A percentile compares a stretch with the other conserved stretches of the same genome.
Conservation (phyloP, 2,888 invertebrate species). For the Spisula subtruncata region DNA sequence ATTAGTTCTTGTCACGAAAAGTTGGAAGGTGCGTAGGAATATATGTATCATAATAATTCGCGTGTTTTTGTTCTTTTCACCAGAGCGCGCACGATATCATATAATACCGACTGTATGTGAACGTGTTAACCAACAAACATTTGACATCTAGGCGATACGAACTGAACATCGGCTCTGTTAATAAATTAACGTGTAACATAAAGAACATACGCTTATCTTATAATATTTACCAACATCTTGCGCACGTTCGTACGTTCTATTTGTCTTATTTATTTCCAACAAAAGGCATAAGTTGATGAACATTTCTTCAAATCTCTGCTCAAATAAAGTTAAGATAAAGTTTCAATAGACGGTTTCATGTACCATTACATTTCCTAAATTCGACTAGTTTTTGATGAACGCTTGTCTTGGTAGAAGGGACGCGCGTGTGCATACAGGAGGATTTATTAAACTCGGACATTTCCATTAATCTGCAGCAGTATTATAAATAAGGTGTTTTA, state of each 20-base stretch:
- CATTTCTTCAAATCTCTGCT: too few species aligned
- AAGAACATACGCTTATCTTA: too few species aligned
- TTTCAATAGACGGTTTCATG: too few species aligned
- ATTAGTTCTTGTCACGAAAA: slow-evolving; percentile 19
- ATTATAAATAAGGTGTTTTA: background rate
- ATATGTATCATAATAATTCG: background rate
- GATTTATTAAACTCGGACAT: background rate
- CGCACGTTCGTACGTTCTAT: too few species aligned
- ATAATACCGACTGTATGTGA: background rate
- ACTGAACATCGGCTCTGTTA: background rate
- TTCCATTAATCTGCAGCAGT: background rate
- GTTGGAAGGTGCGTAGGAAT: slow-evolving; percentile 13
- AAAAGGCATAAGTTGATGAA: too few species aligned
- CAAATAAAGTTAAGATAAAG: too few species aligned
- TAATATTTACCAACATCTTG: too few species aligned
- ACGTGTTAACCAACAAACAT: background rate
- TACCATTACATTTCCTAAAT: too few species aligned
- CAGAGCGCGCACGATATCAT: background rate
- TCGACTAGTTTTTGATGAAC: too few species aligned
- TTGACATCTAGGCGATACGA: background rate
- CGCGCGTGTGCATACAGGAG: background rate
- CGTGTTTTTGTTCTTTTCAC: background rate
- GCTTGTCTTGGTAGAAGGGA: background rate
- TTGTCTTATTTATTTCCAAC: too few species aligned
- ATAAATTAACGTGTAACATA: too few species aligned